phyloP scores from a whole-genome alignment of 2,113 vertebrate genomes.

The Propithecus coquereli region DNA sequence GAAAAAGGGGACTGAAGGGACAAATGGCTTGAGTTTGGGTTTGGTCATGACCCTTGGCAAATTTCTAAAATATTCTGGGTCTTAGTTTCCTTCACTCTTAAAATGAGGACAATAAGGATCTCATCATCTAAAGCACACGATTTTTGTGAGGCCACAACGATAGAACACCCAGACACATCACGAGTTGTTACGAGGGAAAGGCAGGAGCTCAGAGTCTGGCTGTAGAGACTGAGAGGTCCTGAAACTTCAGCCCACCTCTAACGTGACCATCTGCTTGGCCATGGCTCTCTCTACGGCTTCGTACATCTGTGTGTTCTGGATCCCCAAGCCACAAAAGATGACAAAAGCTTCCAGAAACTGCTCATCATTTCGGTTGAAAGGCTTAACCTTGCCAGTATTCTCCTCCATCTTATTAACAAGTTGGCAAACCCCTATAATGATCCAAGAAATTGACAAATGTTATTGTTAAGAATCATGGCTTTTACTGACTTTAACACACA shows the following conservation, averaged over 20 bases:
- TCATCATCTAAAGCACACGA: too few species aligned
- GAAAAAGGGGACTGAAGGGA: neutral
- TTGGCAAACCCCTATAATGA: conserved; percentile 92
- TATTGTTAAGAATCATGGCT: neutral
- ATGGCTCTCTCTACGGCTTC: conserved; percentile 96
- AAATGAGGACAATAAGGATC: neutral
- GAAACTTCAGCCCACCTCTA: conserved; percentile 88
- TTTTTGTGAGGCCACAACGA: accelerated
- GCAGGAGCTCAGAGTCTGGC: too few species aligned
- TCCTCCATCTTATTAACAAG: conserved; percentile 97
- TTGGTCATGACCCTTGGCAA: neutral
- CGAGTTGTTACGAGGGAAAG: accelerated
- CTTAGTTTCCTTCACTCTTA: neutral
- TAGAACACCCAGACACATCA: too few species aligned
- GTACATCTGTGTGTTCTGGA: conserved; percentile 99
- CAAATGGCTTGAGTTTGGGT: neutral
- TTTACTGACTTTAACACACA: neutral
- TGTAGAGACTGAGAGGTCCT: accelerated
- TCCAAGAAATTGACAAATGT: conserved; percentile 27
- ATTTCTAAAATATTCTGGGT: neutral
- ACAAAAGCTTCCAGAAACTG: conserved; percentile 98
- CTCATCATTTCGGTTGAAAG: conserved; percentile 97
- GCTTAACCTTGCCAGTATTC: conserved; percentile 86
- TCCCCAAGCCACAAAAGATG: conserved; percentile 97
- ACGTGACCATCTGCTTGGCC: conserved; percentile 98